Percentiles rank a stretch among this genome's conserved stretches.
These are phyloP conservation scores for Thereva nobilitata DNA, from an alignment of 2,888 invertebrate genomes.

Conservation along the genomic window DNA sequence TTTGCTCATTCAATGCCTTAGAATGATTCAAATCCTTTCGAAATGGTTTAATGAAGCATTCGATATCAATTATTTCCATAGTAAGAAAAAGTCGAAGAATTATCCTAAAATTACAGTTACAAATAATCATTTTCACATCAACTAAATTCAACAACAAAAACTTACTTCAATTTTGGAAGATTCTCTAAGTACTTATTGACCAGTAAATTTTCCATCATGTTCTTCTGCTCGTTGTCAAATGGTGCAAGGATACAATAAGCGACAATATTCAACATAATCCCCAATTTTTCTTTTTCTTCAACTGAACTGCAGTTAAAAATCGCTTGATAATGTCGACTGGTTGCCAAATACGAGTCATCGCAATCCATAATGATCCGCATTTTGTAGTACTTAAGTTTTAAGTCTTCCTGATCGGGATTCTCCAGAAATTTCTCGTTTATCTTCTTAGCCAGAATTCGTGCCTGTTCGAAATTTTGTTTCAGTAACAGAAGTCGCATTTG, in stretches of 20 bases:
- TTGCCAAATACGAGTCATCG: constrained; percentile 82
- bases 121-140: too few relatives aligned
- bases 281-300: constrained; percentile 65
- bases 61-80: constrained; percentile 91
- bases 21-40: constrained; percentile 74
- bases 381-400: constrained; percentile 59
- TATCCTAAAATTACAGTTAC: constrained; percentile 28
- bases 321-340: constrained; percentile 90
- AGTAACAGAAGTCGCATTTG: constrained; percentile 93
- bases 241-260: constrained; percentile 87
- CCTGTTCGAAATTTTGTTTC: constrained; percentile 88
- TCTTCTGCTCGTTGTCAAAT: constrained; percentile 92
- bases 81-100: constrained; percentile 84
- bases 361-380: constrained; percentile 89
- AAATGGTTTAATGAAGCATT: constrained; percentile 76
- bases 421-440: constrained; percentile 93
- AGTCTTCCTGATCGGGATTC: constrained; percentile 60
- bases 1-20: constrained; percentile 72
- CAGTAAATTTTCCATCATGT: constrained; percentile 83
- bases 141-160: not conserved
- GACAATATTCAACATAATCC: constrained; percentile 79
- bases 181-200: constrained; percentile 82
- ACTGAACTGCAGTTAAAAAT: constrained; percentile 76
- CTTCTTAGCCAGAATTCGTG: constrained; percentile 95
- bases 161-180: constrained; percentile 66